Evolutionary conservation across 2,113 vertebrate species (phyloP).

Genomic region (Megaleporinus macrocephalus): DNA sequence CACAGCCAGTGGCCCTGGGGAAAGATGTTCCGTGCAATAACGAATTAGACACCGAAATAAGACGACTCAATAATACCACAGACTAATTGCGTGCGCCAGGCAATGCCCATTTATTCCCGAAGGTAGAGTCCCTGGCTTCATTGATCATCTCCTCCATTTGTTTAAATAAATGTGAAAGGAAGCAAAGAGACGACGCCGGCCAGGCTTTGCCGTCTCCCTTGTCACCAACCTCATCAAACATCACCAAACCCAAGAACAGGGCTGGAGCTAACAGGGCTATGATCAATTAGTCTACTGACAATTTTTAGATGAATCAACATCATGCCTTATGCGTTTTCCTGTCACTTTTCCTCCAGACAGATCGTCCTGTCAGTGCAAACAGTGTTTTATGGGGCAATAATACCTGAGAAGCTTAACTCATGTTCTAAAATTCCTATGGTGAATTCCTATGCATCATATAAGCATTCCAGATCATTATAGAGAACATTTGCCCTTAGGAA

Average conservation of each 20-base stretch:
- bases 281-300: not conserved
- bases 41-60: constrained; percentile 79
- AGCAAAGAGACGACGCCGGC: constrained; percentile 58
- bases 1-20: constrained; percentile 60
- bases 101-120: constrained; percentile 73
- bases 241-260: not conserved
- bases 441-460: too few relatives aligned
- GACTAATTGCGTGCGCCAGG: constrained; percentile 71
- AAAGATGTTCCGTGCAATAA: constrained; percentile 72
- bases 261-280: not conserved
- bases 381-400: too few relatives aligned
- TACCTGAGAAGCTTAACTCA: too few relatives aligned
- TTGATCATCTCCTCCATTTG: constrained; percentile 73
- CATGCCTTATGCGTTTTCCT: too few relatives aligned
- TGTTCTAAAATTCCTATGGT: too few relatives aligned
- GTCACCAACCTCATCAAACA: constrained; percentile 36
- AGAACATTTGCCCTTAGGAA: too few relatives aligned
- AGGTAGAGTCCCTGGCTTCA: constrained; percentile 65
- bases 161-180: constrained; percentile 66
- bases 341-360: too few relatives aligned
- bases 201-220: constrained; percentile 42
- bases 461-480: too few relatives aligned
- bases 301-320: not conserved
- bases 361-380: too few relatives aligned
- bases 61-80: constrained; percentile 73